Evolutionary conservation across 2,113 vertebrate genomes (phyloP).

Genomic region (Pygoscelis adeliae): DNA sequence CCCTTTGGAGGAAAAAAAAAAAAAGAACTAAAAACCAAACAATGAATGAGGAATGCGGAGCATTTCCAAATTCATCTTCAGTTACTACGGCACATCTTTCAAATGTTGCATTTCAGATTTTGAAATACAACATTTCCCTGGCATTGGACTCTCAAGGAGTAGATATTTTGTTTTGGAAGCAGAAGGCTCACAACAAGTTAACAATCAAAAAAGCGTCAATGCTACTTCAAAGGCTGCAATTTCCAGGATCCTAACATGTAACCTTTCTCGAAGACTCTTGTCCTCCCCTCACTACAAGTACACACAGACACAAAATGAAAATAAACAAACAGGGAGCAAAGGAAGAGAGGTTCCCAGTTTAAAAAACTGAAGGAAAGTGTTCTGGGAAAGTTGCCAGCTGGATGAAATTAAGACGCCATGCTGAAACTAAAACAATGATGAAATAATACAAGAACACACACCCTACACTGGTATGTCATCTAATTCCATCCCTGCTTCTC

Average conservation of each 20-base stretch:
- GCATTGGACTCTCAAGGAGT: neutral
- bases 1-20: neutral
- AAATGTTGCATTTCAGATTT: neutral
- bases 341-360: slow-evolving; percentile 34
- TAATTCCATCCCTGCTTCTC: slow-evolving; percentile 43
- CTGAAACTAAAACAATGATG: slow-evolving; percentile 48
- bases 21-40: neutral
- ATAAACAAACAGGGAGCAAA: slow-evolving; percentile 39
- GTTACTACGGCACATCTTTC: neutral
- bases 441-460: slow-evolving; percentile 62
- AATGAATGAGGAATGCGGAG: neutral
- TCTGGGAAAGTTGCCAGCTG: slow-evolving; percentile 58
- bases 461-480: slow-evolving; percentile 22
- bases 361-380: slow-evolving; percentile 49
- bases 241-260: slow-evolving; percentile 25
- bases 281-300: neutral
- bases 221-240: neutral
- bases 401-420: slow-evolving; percentile 18
- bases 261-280: slow-evolving; percentile 14
- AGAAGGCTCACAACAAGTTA: neutral
- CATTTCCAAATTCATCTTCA: neutral
- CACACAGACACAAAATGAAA: slow-evolving; percentile 13
- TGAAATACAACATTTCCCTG: neutral
- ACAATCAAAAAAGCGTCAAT: neutral
- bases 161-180: neutral